Percentiles rank a stretch among this genome's conserved stretches.
Evolutionary conservation across 2,888 invertebrate genomes (phyloP).

Genomic region (Melinaea marsaeus): DNA sequence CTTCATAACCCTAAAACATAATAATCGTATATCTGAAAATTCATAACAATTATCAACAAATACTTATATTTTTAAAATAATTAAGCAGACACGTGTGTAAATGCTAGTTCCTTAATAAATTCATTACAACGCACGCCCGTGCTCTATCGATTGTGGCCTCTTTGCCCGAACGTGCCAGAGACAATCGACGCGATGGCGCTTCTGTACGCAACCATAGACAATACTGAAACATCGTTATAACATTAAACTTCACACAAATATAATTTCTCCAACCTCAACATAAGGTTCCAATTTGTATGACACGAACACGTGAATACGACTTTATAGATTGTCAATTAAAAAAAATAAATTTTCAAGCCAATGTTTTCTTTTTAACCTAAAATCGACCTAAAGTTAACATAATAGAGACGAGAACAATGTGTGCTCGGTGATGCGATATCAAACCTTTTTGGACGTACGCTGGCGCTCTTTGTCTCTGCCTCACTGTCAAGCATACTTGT

Average conservation of each 20-base stretch:
- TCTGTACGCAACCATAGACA: conserved; percentile 63
- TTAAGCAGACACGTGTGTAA: conserved; percentile 42
- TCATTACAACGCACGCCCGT: conserved; percentile 76
- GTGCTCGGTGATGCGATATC: conserved; percentile 37
- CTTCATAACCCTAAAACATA: too few relatives aligned
- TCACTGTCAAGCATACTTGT: conserved; percentile 76
- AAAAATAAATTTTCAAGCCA: conserved; percentile 63
- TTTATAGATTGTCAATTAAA: conserved; percentile 41
- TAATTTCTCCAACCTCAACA: conserved; percentile 15
- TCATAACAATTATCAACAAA: not conserved
- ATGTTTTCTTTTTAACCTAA: conserved; percentile 41
- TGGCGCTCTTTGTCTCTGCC: conserved; percentile 72
- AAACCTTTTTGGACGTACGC: conserved; percentile 58
- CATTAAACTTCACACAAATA: conserved; percentile 25
- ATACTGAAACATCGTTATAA: conserved; percentile 38
- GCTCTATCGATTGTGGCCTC: conserved; percentile 77
- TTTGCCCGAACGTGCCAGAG: conserved; percentile 74
- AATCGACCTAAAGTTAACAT: conserved; percentile 42
- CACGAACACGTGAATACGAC: conserved; percentile 31
- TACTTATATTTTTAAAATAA: conserved; percentile 19
- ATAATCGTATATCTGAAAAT: too few relatives aligned
- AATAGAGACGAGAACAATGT: conserved; percentile 26
- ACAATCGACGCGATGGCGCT: conserved; percentile 75
- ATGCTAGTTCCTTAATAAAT: conserved; percentile 69
- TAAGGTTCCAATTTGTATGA: conserved; percentile 37